Conservation (phyloP, 2,888 invertebrate genomes). For the Cosmia pyralina region DNA sequence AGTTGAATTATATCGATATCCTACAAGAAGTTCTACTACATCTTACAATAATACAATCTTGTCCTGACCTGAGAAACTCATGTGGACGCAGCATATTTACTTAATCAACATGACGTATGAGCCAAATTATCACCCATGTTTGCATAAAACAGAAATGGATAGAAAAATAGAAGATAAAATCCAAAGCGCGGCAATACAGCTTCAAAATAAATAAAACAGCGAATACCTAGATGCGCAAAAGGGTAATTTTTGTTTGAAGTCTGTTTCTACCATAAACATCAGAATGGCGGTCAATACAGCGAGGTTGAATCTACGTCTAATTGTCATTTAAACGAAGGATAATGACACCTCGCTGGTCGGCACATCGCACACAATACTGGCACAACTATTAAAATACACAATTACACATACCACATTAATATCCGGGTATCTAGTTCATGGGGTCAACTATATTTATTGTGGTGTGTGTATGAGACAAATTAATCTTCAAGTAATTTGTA, state of each 20-base stretch:
- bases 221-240: neutral
- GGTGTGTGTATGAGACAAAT: neutral
- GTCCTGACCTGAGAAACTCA: conserved; percentile 1
- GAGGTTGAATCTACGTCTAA: conserved; percentile 24
- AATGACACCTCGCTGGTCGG: conserved; percentile 19
- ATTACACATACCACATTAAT: conserved; percentile 7
- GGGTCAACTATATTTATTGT: neutral
- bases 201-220: conserved; percentile 26
- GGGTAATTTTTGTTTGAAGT: conserved; percentile 25
- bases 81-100: neutral
- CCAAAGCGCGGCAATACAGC: neutral
- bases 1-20: neutral
- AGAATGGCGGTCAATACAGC: conserved; percentile 1
- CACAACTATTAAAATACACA: neutral
- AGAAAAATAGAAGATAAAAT: neutral
- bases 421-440: conserved; percentile 21
- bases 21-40: neutral
- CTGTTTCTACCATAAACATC: conserved; percentile 2
- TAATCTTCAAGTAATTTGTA: neutral
- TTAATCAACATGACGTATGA: neutral
- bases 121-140: neutral
- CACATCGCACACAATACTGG: conserved; percentile 12
- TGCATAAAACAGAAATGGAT: neutral
- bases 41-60: conserved; percentile 17
- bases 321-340: conserved; percentile 47